Conservation (phyloP, 2,888 invertebrate species). For the Andrena bicolor region DNA sequence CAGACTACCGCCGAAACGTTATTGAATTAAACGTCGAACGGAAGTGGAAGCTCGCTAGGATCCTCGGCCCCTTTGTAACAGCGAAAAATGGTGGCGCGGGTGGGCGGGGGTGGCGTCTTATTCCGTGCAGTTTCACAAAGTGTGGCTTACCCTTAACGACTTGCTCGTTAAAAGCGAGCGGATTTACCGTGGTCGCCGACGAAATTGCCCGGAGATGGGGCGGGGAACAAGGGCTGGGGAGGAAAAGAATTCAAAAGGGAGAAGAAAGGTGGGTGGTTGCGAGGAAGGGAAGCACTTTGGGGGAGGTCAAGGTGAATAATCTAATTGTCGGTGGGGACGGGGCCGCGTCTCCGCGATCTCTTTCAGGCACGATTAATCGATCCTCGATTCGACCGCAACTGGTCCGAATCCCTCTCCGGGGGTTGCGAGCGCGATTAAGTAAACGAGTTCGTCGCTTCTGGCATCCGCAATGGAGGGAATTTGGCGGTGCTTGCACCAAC, state of each 20-base stretch:
- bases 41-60: constrained; percentile 11
- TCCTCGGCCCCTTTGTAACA: constrained; percentile 9
- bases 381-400: background rate
- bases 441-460: constrained; percentile 7
- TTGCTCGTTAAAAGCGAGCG: constrained; percentile 58
- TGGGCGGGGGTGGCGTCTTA: constrained; percentile 24
- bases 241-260: constrained; percentile 31
- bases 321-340: constrained; percentile 20
- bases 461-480: background rate
- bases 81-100: background rate
- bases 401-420: constrained; percentile 13
- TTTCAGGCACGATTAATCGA: constrained; percentile 29
- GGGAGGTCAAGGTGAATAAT: constrained; percentile 59
- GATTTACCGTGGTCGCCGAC: constrained; percentile 47
- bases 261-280: background rate
- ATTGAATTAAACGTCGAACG: constrained; percentile 44
- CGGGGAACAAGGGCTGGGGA: constrained; percentile 12
- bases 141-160: constrained; percentile 61
- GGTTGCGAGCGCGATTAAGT: constrained; percentile 13
- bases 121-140: constrained; percentile 58
- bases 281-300: constrained; percentile 6
- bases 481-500: too few species aligned
- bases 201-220: constrained; percentile 47
- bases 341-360: constrained; percentile 3
- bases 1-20: background rate